phyloP scores from a whole-genome alignment of 2,888 invertebrate genomes.

The Cephus spinipes region DNA sequence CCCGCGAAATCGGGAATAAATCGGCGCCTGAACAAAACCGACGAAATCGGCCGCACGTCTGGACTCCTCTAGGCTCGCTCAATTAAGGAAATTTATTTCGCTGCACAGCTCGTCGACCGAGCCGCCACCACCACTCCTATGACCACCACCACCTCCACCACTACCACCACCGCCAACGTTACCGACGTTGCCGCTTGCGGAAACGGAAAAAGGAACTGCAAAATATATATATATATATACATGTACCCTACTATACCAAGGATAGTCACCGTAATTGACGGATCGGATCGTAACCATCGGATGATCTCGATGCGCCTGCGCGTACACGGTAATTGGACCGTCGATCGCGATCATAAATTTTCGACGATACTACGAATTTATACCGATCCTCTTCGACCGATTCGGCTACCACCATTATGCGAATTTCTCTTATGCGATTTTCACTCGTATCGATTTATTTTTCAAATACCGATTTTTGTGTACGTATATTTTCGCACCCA shows the following conservation, averaged over 20 bases:
- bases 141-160: too few species aligned
- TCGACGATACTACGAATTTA: not conserved
- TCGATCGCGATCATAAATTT: slow-evolving; percentile 8
- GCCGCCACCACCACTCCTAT: not conserved
- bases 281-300: slow-evolving; percentile 40
- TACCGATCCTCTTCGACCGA: not conserved
- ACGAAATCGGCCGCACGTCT: slow-evolving; percentile 34
- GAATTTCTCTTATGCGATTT: not conserved
- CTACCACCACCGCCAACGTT: not conserved
- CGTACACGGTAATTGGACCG: slow-evolving; percentile 43
- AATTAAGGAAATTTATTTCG: slow-evolving; percentile 50
- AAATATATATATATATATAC: not conserved
- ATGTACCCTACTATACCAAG: not conserved
- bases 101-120: not conserved
- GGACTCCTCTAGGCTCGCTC: slow-evolving; percentile 32
- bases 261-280: slow-evolving; percentile 40
- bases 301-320: slow-evolving; percentile 30
- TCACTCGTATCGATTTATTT: not conserved
- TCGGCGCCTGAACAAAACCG: slow-evolving; percentile 28
- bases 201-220: not conserved
- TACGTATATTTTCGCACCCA: not conserved
- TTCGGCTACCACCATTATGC: not conserved
- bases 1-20: slow-evolving; percentile 41
- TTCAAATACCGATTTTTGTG: not conserved
- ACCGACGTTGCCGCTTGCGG: not conserved